Conservation (phyloP, 2,113 vertebrate species). For the Phoenicopterus ruber region DNA sequence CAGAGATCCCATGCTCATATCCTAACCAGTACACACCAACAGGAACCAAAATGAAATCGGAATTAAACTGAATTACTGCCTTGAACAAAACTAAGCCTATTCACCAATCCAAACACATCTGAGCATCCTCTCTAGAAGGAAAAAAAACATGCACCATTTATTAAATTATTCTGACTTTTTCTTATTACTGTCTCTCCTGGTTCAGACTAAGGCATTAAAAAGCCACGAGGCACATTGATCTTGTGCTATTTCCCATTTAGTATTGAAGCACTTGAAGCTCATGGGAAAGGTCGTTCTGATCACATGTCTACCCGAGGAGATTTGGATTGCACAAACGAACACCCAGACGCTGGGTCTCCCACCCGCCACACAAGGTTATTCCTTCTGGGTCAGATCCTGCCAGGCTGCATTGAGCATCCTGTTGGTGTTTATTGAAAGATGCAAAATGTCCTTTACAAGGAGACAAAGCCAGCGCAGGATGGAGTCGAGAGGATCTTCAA, state of each 20-base stretch:
- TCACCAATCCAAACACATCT: neutral
- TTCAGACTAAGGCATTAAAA: constrained; percentile 7
- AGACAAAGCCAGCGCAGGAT: neutral
- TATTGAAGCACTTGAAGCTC: neutral
- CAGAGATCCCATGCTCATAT: neutral
- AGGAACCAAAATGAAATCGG: neutral
- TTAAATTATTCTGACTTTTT: constrained; percentile 44
- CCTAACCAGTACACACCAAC: neutral
- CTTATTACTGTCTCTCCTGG: constrained; percentile 11
- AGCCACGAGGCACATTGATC: neutral
- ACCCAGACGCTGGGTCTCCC: neutral
- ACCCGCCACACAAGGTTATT: neutral
- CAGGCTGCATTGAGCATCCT: neutral
- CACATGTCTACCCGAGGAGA: neutral
- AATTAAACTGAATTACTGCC: neutral
- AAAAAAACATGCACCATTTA: neutral
- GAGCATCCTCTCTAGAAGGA: neutral
- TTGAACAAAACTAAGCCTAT: neutral
- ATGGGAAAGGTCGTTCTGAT: constrained; percentile 22
- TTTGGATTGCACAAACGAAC: neutral
- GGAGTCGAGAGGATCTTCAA: neutral
- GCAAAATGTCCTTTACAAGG: neutral
- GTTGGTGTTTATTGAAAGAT: neutral
- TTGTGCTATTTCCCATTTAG: constrained; percentile 25
- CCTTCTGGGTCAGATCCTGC: neutral